Percentiles rank a stretch among this genome's conserved stretches.
These are phyloP conservation scores for Anaspis maculata DNA, from an alignment of 2,888 invertebrate genomes.

Conservation along the genomic window DNA sequence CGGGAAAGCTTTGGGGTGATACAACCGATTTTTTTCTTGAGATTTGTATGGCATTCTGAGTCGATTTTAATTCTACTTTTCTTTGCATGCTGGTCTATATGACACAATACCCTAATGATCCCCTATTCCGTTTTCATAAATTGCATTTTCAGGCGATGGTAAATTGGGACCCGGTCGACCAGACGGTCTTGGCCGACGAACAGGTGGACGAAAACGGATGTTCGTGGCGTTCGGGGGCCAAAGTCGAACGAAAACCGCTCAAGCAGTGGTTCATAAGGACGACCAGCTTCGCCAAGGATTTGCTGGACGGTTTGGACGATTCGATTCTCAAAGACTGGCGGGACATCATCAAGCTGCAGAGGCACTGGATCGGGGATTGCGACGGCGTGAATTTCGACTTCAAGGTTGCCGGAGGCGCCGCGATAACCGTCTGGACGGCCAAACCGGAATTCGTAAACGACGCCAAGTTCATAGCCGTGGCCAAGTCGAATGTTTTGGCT, in stretches of 20 bases:
- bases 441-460: constrained; percentile 64
- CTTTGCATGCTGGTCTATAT: too few relatives aligned
- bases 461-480: constrained; percentile 62
- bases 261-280: constrained; percentile 95
- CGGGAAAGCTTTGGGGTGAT: too few relatives aligned
- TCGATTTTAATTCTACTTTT: too few relatives aligned
- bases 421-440: constrained; percentile 63
- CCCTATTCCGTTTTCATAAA: constrained; percentile 5
- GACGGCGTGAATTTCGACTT: constrained; percentile 68
- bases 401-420: constrained; percentile 28
- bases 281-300: constrained; percentile 67
- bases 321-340: constrained; percentile 67
- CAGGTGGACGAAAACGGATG: constrained; percentile 87
- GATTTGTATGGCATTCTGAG: too few relatives aligned
- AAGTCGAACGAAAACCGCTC: constrained; percentile 79
- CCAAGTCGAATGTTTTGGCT: constrained; percentile 47
- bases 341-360: constrained; percentile 76
- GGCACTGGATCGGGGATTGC: constrained; percentile 86
- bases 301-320: constrained; percentile 63
- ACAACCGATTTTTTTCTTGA: too few relatives aligned
- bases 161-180: constrained; percentile 98
- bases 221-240: constrained; percentile 95
- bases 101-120: too few relatives aligned
- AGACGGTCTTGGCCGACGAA: constrained; percentile 95
- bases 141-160: constrained; percentile 59